Evolutionary conservation across 2,888 invertebrate species (phyloP).

Genomic region (Nymphalis c-album): DNA sequence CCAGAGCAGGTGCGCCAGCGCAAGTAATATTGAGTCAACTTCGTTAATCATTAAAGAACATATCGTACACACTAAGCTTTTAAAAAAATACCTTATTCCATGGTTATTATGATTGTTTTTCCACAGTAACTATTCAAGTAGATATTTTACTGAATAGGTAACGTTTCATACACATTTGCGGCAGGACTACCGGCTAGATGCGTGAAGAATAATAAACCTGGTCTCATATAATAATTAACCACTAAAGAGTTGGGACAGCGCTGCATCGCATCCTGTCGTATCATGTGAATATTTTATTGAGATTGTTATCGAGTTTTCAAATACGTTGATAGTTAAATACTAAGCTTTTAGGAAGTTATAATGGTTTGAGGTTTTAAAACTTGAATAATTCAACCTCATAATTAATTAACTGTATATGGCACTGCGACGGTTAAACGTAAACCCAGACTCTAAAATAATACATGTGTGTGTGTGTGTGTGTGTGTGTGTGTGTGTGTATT

Average conservation of each 20-base stretch:
- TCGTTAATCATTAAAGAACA: constrained; percentile 39
- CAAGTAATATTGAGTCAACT: constrained; percentile 44
- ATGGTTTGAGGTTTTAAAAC: constrained; percentile 15
- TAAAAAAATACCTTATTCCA: constrained; percentile 23
- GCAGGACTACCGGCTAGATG: constrained; percentile 58
- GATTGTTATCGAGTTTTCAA: constrained; percentile 43
- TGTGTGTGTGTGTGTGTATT: too few relatives aligned
- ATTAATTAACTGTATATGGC: too few relatives aligned
- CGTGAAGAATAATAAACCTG: constrained; percentile 61
- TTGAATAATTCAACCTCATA: neutral
- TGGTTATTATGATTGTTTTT: constrained; percentile 15
- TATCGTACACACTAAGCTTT: constrained; percentile 32
- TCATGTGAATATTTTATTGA: constrained; percentile 46
- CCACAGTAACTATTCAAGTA: neutral
- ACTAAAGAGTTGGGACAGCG: constrained; percentile 45
- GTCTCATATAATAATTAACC: constrained; percentile 47
- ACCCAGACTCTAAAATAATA: too few relatives aligned
- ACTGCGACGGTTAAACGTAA: too few relatives aligned
- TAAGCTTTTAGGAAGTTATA: constrained; percentile 17
- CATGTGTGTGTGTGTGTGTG: too few relatives aligned
- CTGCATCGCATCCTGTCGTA: constrained; percentile 46
- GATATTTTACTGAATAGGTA: neutral
- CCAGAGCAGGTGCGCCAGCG: constrained; percentile 58
- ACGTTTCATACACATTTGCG: constrained; percentile 46
- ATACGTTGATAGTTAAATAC: constrained; percentile 23